Conservation (phyloP, 2,797 vertebrate species). For the Sebastes oblongus region DNA sequence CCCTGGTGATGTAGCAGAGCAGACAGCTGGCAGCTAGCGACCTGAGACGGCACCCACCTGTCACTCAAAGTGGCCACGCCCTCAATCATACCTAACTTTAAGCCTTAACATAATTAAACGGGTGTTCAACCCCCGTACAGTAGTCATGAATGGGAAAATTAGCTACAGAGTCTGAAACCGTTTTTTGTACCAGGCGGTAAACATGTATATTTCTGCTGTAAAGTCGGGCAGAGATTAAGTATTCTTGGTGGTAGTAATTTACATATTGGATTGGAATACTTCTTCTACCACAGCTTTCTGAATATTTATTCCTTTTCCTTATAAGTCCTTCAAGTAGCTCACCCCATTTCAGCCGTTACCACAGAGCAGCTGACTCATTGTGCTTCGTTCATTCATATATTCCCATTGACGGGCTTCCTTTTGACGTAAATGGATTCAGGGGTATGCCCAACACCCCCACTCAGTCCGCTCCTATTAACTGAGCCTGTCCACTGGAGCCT, state of each 20-base stretch:
- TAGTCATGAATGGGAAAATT: too few relatives aligned
- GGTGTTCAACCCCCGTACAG: too few relatives aligned
- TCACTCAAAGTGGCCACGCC: too few relatives aligned
- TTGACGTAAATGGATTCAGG: constrained; percentile 74
- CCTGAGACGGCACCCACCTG: too few relatives aligned
- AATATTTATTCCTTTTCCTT: not conserved
- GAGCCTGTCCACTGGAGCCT: constrained; percentile 59
- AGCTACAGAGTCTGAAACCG: too few relatives aligned
- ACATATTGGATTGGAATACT: not conserved
- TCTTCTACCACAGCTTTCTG: not conserved
- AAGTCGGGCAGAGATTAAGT: too few relatives aligned
- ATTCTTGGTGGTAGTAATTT: not conserved
- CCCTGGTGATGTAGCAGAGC: too few relatives aligned
- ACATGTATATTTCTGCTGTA: too few relatives aligned
- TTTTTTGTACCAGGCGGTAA: too few relatives aligned
- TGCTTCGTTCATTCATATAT: constrained; percentile 59
- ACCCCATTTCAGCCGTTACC: not conserved
- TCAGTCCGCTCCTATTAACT: constrained; percentile 72
- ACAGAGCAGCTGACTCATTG: constrained; percentile 54
- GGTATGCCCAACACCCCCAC: constrained; percentile 48
- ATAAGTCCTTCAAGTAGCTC: not conserved
- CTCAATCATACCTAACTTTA: too few relatives aligned
- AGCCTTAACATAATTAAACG: too few relatives aligned
- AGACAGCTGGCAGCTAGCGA: too few relatives aligned
- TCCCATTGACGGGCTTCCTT: constrained; percentile 66